These are phyloP conservation scores for Pogonocichla stellata DNA, from an alignment of 2,113 vertebrate genomes.

Conservation along the genomic window DNA sequence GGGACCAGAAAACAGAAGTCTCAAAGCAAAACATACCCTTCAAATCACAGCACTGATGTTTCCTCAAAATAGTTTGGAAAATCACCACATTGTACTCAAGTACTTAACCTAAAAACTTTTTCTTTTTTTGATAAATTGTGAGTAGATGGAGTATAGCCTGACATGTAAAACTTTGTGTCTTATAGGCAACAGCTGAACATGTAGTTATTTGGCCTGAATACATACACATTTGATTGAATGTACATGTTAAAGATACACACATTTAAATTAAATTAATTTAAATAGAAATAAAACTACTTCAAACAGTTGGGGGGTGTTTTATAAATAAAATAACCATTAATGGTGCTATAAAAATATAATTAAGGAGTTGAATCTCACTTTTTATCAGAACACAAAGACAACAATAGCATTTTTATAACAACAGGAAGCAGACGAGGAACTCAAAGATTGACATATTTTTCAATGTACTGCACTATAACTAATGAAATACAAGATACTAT, in stretches of 20 bases:
- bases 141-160: background rate
- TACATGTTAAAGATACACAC: background rate
- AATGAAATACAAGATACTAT: background rate
- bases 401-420: background rate
- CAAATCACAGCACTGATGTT: background rate
- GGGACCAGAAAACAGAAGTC: background rate
- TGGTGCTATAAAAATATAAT: background rate
- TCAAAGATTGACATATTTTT: background rate
- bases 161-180: background rate
- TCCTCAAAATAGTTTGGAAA: background rate
- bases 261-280: background rate
- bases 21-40: background rate
- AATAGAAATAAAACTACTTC: background rate
- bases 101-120: background rate
- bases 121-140: background rate
- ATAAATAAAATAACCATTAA: background rate
- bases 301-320: background rate
- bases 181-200: background rate
- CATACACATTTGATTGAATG: background rate
- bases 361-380: background rate
- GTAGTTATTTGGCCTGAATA: background rate
- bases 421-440: background rate
- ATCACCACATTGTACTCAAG: background rate
- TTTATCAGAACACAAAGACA: background rate
- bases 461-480: background rate